These are phyloP conservation scores for Coracias cyanogaster DNA, from an alignment of 2,797 vertebrate species.

Conservation along the genomic window DNA sequence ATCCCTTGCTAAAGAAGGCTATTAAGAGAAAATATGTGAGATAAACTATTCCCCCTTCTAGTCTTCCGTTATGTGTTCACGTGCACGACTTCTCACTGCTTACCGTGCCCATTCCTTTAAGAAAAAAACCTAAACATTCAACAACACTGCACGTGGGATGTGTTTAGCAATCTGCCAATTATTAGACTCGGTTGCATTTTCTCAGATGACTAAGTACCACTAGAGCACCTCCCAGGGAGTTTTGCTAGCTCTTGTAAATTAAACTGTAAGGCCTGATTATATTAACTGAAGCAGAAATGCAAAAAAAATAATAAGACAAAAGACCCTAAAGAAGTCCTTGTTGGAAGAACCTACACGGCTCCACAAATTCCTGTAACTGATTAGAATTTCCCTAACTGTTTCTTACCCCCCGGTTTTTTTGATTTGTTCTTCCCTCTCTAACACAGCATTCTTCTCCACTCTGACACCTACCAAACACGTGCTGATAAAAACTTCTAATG, in stretches of 20 bases:
- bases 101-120: neutral
- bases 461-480: neutral
- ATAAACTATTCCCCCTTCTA: neutral
- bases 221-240: conserved; percentile 55
- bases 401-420: fast-evolving
- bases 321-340: neutral
- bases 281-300: conserved; percentile 56
- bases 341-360: neutral
- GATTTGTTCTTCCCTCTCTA: neutral
- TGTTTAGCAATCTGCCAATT: conserved; percentile 45
- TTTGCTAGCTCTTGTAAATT: conserved; percentile 64
- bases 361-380: neutral
- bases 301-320: neutral
- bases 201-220: conserved; percentile 55
- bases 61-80: neutral
- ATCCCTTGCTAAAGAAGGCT: neutral
- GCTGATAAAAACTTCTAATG: neutral
- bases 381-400: neutral
- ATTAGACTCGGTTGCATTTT: conserved; percentile 42
- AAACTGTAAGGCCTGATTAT: conserved; percentile 52
- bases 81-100: neutral
- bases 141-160: neutral
- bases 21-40: neutral
- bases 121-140: neutral
- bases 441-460: neutral